Base-by-base conservation (phyloP, 2,888 invertebrate genomes). In the Ariolimax columbianus region DNA sequence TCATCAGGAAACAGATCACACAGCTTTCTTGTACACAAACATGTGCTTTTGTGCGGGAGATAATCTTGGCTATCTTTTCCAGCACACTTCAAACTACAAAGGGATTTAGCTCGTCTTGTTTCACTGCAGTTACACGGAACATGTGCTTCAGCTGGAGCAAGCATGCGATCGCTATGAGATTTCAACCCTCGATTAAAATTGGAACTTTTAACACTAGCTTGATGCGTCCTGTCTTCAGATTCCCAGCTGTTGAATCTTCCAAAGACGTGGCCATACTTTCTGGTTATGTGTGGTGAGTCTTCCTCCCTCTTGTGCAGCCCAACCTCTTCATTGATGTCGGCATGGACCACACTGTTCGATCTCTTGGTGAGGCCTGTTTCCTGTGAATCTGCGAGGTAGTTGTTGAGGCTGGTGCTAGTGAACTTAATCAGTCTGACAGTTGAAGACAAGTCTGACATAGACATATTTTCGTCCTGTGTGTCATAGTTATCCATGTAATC, bases 341-440 rank as follows among this genome's bases (percentile, higher is more conserved):
- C 14, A 1, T 33, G 33, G 0, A 26, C n/a, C 0, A n/a, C 14
- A 55, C 33, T 81, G 19, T 2, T 36, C 2, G 81, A 72, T 36
- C 70, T 36, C 3, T 33, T 26, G 3, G 59, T 55, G 1, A 81
- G 9, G 0, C 19, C n/a, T 4, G 73, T 75, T 19, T 82, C 82
- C 2, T 30, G 40, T 38, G 82, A 82, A 7, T 7, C 36, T 7
- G 70, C 30, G 1, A 79, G 36, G 40, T 63, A 84, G 36, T 84
- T 84, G 47, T 79, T 84, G 9, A 84, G 63, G 47, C 84, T 79
- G 7, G 59, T 47, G 23, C 73, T 73, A 30, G 55, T 43, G 7
- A 14, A 55, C 17, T 47, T 43, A 11, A 43, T 30, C 1, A 66
- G 47, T 33, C 30, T 51, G 0, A 59, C 9, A 7, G n/a, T 72